phyloP scores from a whole-genome alignment of 2,888 invertebrate species.

The Carcina quercana region DNA sequence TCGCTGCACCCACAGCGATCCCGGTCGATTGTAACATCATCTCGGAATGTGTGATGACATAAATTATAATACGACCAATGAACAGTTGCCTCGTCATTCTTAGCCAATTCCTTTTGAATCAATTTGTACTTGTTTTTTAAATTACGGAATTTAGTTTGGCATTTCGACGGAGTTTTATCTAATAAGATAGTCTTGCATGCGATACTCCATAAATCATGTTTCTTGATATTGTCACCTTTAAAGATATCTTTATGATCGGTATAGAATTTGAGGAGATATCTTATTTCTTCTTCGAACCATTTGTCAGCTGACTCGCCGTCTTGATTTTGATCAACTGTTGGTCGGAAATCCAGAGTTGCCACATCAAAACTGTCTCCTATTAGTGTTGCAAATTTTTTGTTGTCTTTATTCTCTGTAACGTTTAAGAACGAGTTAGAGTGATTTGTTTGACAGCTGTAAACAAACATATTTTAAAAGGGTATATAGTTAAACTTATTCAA shows the following conservation, averaged over 20 bases:
- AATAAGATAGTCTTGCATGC: slow-evolving; percentile 57
- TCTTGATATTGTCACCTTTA: slow-evolving; percentile 36
- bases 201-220: slow-evolving; percentile 51
- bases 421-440: no score
- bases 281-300: slow-evolving; percentile 50
- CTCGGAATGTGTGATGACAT: slow-evolving; percentile 52
- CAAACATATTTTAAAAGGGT: no score
- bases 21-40: slow-evolving; percentile 24
- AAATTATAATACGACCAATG: slow-evolving; percentile 45
- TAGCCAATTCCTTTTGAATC: slow-evolving; percentile 34
- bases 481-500: no score
- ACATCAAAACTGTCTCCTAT: no score
- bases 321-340: not conserved
- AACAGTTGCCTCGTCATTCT: slow-evolving; percentile 17
- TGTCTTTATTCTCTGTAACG: no score
- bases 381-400: no score
- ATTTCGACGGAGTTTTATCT: slow-evolving; percentile 37
- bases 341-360: no score
- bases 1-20: no score
- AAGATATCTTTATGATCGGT: slow-evolving; percentile 56
- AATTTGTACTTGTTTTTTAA: slow-evolving; percentile 41
- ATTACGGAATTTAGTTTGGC: slow-evolving; percentile 40
- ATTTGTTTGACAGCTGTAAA: no score
- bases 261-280: slow-evolving; percentile 50
- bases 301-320: no score